Evolutionary conservation across 2,113 vertebrate species (phyloP).

Genomic region (Caloenas nicobarica): DNA sequence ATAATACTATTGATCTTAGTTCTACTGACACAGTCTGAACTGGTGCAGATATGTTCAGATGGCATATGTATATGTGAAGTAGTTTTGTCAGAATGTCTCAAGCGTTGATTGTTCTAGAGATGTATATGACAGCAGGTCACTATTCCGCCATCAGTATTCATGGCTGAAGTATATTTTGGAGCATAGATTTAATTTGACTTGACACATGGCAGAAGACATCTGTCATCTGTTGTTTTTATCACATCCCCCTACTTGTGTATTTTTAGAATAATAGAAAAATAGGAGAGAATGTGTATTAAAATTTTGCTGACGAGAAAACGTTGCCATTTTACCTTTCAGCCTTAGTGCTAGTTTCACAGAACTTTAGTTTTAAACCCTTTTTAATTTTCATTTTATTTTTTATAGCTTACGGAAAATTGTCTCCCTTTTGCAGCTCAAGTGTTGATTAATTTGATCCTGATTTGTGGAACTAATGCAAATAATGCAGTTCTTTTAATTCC

Average conservation of each 20-base stretch:
- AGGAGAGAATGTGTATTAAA: neutral
- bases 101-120: neutral
- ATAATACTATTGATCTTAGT: neutral
- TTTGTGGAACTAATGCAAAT: neutral
- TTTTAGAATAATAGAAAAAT: slow-evolving; percentile 35
- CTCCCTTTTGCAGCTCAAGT: neutral
- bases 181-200: slow-evolving; percentile 24
- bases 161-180: slow-evolving; percentile 34
- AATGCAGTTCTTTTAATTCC: neutral
- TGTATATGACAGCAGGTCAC: neutral
- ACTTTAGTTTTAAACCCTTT: neutral
- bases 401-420: neutral
- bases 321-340: neutral
- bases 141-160: slow-evolving; percentile 3
- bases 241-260: neutral
- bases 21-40: neutral
- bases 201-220: neutral
- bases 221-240: slow-evolving; percentile 30
- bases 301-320: neutral
- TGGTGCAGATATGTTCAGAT: neutral
- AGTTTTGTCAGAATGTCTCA: slow-evolving; percentile 22
- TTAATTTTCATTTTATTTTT: neutral
- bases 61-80: neutral
- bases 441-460: neutral
- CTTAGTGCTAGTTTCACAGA: neutral